Percentiles rank a stretch among this genome's conserved stretches.
phyloP scores from a whole-genome alignment of 2,113 vertebrate genomes.

The Synodontis membranacea region DNA sequence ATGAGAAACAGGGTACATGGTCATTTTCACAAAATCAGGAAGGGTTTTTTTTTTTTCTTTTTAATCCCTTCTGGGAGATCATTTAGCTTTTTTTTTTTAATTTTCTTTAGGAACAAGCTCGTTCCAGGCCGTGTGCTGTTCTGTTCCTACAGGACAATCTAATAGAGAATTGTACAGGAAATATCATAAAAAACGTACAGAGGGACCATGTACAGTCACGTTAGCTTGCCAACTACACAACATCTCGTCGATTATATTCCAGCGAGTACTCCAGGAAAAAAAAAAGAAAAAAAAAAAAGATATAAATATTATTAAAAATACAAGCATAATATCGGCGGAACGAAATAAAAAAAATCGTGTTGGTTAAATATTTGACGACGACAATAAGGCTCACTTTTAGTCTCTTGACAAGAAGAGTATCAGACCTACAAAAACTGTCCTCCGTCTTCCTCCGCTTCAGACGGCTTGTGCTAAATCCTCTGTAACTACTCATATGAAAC shows the following conservation, averaged over 20 bases:
- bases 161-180: conserved; percentile 48
- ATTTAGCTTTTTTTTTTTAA: background rate
- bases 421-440: conserved; percentile 31
- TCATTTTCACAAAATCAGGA: background rate
- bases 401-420: conserved; percentile 34
- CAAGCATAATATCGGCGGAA: conserved; percentile 56
- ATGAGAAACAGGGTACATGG: background rate
- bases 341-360: conserved; percentile 43
- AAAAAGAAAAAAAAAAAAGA: conserved; percentile 48
- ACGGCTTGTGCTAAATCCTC: conserved; percentile 48
- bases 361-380: conserved; percentile 58
- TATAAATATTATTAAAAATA: conserved; percentile 55
- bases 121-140: conserved; percentile 33
- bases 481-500: conserved; percentile 12
- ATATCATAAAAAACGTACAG: conserved; percentile 55
- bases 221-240: conserved; percentile 59
- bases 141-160: conserved; percentile 42
- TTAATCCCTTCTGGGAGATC: background rate
- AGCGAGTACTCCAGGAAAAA: conserved; percentile 46
- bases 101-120: background rate
- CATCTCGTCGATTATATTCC: conserved; percentile 51
- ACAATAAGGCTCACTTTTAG: conserved; percentile 57
- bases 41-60: background rate
- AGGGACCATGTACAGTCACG: conserved; percentile 52
- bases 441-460: background rate